A percentile compares a stretch with the other conserved stretches of the same genome.
Conservation (phyloP, 2,888 invertebrate genomes). For the Pardosa pseudoannulata region DNA sequence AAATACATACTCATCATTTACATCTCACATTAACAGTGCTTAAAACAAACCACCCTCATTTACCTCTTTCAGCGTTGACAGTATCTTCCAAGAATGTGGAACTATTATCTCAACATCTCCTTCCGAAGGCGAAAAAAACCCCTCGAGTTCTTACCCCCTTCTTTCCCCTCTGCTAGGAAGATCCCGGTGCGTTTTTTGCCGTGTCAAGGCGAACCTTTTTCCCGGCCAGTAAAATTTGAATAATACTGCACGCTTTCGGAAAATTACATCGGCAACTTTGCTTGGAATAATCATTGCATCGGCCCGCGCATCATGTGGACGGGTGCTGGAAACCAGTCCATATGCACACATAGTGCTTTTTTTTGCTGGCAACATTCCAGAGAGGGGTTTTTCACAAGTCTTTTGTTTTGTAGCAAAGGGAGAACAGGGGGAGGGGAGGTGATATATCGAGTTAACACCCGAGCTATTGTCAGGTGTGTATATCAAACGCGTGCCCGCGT, state of each 20-base stretch:
- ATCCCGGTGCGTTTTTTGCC: too few relatives aligned
- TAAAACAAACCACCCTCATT: neutral
- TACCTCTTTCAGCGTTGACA: neutral
- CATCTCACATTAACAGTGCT: too few relatives aligned
- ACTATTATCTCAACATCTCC: neutral
- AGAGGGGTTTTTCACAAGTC: neutral
- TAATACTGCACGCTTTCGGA: conserved; percentile 2
- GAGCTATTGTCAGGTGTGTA: neutral
- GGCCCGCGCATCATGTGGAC: neutral
- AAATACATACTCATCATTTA: too few relatives aligned
- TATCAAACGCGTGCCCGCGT: too few relatives aligned
- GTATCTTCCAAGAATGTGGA: neutral
- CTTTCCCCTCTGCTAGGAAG: too few relatives aligned
- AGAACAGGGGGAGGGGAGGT: too few relatives aligned
- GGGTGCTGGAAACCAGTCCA: neutral
- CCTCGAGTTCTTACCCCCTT: too few relatives aligned
- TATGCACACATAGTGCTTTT: too few relatives aligned
- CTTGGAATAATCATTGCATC: neutral
- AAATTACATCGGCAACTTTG: neutral
- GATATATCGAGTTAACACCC: neutral
- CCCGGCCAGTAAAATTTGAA: neutral
- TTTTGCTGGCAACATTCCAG: neutral
- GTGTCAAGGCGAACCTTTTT: conserved; percentile 7
- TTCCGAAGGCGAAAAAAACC: too few relatives aligned
- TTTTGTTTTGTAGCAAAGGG: neutral